A percentile compares a stretch with the other conserved stretches of the same genome.
phyloP scores from a whole-genome alignment of 2,113 vertebrate genomes.

The Entosphenus tridentatus region DNA sequence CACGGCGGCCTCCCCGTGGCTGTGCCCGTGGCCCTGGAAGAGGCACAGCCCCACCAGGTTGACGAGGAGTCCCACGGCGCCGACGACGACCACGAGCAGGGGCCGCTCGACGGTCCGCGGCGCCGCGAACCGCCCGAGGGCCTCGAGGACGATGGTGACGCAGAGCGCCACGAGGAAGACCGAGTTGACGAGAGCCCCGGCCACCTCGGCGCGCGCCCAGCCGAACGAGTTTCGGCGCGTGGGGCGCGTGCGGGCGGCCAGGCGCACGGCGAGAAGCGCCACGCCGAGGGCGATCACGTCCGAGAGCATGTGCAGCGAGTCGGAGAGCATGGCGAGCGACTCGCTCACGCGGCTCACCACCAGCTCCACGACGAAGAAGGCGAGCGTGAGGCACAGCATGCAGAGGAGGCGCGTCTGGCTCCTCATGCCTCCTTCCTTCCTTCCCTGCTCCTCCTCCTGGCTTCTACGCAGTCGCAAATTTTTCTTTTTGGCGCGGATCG shows the following conservation, averaged over 20 bases:
- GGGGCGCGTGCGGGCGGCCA: not conserved
- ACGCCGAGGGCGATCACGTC: slow-evolving; percentile 5
- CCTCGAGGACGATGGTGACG: not conserved
- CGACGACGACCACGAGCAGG: slow-evolving; percentile 5
- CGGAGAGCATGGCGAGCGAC: slow-evolving; percentile 2
- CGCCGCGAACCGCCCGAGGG: not conserved
- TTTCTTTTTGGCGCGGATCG: too few species aligned
- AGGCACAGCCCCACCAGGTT: slow-evolving; percentile 3
- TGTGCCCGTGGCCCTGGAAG: slow-evolving; percentile 1
- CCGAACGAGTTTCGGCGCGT: not conserved
- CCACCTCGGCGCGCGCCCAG: slow-evolving; percentile 4
- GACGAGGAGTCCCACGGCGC: not conserved
- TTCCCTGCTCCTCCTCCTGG: too few species aligned
- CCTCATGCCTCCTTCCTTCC: too few species aligned
- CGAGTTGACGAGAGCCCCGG: not conserved
- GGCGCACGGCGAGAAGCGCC: not conserved
- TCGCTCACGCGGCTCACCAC: not conserved
- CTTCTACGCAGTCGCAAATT: too few species aligned
- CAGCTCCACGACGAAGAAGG: slow-evolving; percentile 4
- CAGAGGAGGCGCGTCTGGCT: not conserved
- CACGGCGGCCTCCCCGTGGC: not conserved
- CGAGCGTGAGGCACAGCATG: slow-evolving; percentile 4
- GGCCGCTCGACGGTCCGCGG: slow-evolving; percentile 2
- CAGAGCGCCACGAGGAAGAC: slow-evolving; percentile 4
- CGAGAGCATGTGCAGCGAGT: slow-evolving; percentile 1